Evolutionary conservation across 1,140 invertebrate species (phyloP).

Genomic region (Heliconius eleuchia): DNA sequence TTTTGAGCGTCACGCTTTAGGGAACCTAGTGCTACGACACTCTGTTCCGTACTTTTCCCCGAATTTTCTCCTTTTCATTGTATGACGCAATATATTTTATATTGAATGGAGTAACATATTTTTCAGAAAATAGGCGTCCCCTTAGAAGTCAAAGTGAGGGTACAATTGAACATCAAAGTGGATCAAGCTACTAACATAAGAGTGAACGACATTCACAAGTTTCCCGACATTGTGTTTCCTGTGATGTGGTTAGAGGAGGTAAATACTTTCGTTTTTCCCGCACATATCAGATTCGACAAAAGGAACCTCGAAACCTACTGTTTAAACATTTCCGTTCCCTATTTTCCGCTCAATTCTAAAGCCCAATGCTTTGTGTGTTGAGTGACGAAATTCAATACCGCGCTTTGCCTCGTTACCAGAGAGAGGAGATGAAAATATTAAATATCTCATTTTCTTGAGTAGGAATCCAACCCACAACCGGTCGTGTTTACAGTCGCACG

Average conservation of each 20-base stretch:
- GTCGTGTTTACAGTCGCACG: too few species aligned
- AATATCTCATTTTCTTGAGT: too few species aligned
- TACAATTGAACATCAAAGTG: slow-evolving; percentile 91
- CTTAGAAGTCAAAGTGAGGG: slow-evolving; percentile 89
- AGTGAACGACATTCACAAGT: slow-evolving; percentile 87
- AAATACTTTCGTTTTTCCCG: slow-evolving; percentile 38
- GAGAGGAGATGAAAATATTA: too few species aligned
- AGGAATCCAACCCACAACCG: too few species aligned
- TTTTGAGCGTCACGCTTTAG: too few species aligned
- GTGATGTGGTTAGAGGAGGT: slow-evolving; percentile 95
- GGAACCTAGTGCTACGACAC: not conserved
- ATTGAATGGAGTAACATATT: not conserved
- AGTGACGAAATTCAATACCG: too few species aligned
- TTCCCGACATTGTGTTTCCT: slow-evolving; percentile 91
- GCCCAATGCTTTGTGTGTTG: too few species aligned
- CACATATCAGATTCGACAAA: too few species aligned
- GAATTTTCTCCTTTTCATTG: too few species aligned
- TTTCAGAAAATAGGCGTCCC: slow-evolving; percentile 92
- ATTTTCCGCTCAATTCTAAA: too few species aligned
- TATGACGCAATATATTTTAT: not conserved
- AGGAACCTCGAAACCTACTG: too few species aligned
- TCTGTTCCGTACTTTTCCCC: not conserved
- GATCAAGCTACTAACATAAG: slow-evolving; percentile 87
- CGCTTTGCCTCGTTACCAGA: too few species aligned
- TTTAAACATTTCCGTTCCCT: not conserved